A percentile compares a stretch with the other conserved stretches of the same genome.
Conservation (phyloP, 2,888 invertebrate species). For the Mechanitis messenoides region DNA sequence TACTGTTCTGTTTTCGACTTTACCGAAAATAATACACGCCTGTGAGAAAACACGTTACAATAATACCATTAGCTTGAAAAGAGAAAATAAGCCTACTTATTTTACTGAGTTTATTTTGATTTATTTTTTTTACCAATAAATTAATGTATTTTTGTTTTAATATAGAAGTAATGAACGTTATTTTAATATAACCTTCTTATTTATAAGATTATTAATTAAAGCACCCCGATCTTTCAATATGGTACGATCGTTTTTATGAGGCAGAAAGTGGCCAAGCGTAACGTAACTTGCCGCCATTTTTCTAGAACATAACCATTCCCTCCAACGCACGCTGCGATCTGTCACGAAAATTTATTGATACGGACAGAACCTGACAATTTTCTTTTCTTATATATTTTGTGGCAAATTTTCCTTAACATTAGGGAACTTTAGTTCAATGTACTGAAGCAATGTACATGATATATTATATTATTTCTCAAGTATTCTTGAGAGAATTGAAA, state of each 20-base stretch:
- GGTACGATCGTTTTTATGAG: conserved; percentile 6
- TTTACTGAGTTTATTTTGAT: neutral
- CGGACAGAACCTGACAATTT: conserved; percentile 41
- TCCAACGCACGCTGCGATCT: conserved; percentile 38
- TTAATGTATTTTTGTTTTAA: no score
- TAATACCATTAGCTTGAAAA: neutral
- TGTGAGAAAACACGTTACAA: conserved; percentile 3
- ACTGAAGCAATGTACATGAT: neutral
- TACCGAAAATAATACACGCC: conserved; percentile 19
- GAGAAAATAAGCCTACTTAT: neutral
- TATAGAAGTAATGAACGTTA: no score
- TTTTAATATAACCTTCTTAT: no score
- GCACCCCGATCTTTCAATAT: conserved; percentile 4
- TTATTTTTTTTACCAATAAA: neutral
- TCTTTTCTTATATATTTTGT: conserved; percentile 22
- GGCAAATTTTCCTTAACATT: conserved; percentile 24
- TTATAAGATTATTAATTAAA: no score
- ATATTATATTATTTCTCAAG: no score
- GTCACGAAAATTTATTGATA: conserved; percentile 59
- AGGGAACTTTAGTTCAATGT: conserved; percentile 8
- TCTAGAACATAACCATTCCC: conserved; percentile 38
- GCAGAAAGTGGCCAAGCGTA: conserved; percentile 16
- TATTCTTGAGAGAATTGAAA: no score
- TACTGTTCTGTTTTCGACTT: conserved; percentile 18
- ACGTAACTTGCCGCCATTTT: conserved; percentile 27